Conservation (phyloP, 2,113 vertebrate genomes). For the Pseudopodoces humilis region DNA sequence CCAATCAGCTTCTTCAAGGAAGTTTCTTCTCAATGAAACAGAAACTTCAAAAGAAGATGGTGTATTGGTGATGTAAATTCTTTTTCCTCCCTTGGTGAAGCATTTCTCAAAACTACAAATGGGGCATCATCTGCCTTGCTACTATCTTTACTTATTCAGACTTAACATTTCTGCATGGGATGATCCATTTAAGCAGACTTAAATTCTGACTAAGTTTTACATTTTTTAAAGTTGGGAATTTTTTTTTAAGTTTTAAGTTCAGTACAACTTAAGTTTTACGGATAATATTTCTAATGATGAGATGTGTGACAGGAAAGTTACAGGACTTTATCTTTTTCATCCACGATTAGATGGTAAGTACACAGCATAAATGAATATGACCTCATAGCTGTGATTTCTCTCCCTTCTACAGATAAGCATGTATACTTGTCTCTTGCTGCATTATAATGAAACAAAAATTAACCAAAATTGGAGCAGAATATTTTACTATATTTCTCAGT, state of each 20-base stretch:
- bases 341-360: neutral
- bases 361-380: neutral
- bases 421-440: neutral
- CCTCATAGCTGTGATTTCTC: neutral
- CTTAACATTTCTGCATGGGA: neutral
- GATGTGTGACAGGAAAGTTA: neutral
- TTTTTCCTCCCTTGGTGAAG: neutral
- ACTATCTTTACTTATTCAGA: neutral
- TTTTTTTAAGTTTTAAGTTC: no score
- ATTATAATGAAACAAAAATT: neutral
- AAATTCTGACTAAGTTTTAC: neutral
- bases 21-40: neutral
- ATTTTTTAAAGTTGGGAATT: no score
- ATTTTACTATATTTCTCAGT: neutral
- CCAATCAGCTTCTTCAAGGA: neutral
- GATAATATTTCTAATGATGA: neutral
- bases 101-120: neutral
- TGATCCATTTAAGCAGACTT: neutral
- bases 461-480: neutral
- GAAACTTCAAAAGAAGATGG: neutral
- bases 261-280: neutral
- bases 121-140: neutral
- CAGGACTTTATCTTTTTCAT: neutral
- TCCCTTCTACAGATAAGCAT: neutral
- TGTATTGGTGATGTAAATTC: neutral